phyloP scores from a whole-genome alignment of 2,888 invertebrate species.

The Drosophila rellima region DNA sequence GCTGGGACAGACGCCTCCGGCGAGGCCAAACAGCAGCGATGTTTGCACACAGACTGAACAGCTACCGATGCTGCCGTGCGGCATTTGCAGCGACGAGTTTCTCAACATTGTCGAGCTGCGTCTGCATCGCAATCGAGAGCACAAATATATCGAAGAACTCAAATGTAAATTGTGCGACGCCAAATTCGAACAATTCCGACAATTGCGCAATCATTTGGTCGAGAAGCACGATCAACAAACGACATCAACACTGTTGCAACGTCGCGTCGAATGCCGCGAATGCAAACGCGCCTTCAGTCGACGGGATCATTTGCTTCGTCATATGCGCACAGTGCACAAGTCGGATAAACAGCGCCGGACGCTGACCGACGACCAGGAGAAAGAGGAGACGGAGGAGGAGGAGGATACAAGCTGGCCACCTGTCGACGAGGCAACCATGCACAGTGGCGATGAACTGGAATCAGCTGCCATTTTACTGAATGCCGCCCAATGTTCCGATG shows the following conservation, averaged over 20 bases:
- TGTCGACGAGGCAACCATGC: conserved; percentile 52
- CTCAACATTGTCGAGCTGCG: conserved; percentile 73
- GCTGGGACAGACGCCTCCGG: conserved; percentile 58
- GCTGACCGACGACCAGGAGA: conserved; percentile 13
- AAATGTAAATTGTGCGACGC: conserved; percentile 86
- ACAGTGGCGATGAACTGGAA: conserved; percentile 61
- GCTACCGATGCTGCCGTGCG: conserved; percentile 79
- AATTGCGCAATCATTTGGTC: conserved; percentile 85
- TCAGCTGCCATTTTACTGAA: conserved; percentile 63
- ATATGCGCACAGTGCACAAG: conserved; percentile 86
- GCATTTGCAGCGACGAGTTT: conserved; percentile 83
- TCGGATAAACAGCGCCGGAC: conserved; percentile 10
- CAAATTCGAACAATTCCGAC: conserved; percentile 85
- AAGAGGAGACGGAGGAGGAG: neutral
- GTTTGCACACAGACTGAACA: conserved; percentile 83
- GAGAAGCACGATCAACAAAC: conserved; percentile 66
- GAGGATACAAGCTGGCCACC: conserved; percentile 26
- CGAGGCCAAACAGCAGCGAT: conserved; percentile 40
- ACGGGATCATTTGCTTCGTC: conserved; percentile 86
- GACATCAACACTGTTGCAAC: conserved; percentile 25
- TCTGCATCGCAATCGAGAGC: conserved; percentile 69
- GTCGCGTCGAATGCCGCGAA: conserved; percentile 81
- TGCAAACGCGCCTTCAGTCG: conserved; percentile 86
- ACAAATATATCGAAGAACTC: conserved; percentile 57
- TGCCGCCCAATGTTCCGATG: conserved; percentile 27